These are phyloP conservation scores for Coluber constrictor DNA, from an alignment of 2,797 vertebrate species.

Conservation along the genomic window DNA sequence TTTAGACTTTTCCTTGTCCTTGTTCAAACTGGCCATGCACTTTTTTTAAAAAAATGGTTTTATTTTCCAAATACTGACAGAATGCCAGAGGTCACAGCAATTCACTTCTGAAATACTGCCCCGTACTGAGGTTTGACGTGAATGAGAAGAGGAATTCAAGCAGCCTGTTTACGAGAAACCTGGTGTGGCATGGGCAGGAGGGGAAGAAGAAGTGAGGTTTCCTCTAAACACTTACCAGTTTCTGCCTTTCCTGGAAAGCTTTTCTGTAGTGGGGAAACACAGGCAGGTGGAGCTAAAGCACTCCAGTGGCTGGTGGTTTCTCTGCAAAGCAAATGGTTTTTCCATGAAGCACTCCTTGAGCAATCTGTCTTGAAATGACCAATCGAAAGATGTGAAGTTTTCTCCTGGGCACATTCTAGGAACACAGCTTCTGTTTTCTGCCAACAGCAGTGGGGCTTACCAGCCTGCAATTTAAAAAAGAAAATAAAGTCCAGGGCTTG, in stretches of 20 bases:
- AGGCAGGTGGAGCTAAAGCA: conserved; percentile 3
- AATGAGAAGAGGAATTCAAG: conserved; percentile 5
- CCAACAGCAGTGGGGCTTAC: not conserved
- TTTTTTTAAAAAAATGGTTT: not conserved
- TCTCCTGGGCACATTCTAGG: conserved; percentile 19
- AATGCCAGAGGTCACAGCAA: not conserved
- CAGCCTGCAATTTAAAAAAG: conserved; percentile 6
- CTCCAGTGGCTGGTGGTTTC: not conserved
- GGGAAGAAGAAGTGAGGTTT: conserved; percentile 12
- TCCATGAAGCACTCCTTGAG: conserved; percentile 16
- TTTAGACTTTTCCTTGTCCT: not conserved
- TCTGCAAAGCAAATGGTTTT: conserved; percentile 9
- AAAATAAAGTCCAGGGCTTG: not conserved
- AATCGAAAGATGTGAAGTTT: not conserved
- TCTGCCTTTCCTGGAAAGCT: conserved; percentile 31
- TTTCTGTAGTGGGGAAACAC: conserved; percentile 9
- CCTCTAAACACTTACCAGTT: not conserved
- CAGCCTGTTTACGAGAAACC: conserved; percentile 30
- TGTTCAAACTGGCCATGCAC: not conserved
- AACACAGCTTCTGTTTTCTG: conserved; percentile 9
- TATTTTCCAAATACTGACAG: not conserved
- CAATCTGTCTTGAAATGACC: conserved; percentile 21
- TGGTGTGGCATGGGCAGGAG: not conserved
- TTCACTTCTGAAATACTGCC: not conserved
- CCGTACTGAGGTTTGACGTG: not conserved